Evolutionary conservation across 2,888 invertebrate species (phyloP), one percentile per base, ranked within the genome.

Genomic region (Sinodicranocentrus sp.): DNA sequence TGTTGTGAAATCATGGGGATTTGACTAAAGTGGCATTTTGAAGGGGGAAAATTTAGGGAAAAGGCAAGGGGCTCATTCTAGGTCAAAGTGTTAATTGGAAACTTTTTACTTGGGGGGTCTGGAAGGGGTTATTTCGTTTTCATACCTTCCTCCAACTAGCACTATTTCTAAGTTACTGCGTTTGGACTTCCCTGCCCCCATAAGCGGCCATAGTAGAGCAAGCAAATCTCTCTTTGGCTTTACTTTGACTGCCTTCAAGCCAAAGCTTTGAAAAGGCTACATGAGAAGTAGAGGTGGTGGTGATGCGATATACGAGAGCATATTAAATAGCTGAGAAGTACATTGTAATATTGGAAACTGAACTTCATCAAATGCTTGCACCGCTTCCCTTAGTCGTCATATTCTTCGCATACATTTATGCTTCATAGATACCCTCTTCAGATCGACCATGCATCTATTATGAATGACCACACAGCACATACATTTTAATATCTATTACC

Each of bases 151-250:
- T 52, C 65, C n/a, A 39, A 19, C 25, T 5, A n/a, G 39, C 17
- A 52, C 48, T 28, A 13, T 63, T 3, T 25, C 19, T 28, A 25
- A 52, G 8, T n/a, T 48, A 2, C 2, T 1, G 63, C 19, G 19
- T 57, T 65, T 75, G 75, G 75, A 28, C 75, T 52, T 33, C 52
- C 75, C 65, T 75, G 75, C 75, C 19, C 63, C 28, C 75, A 75
- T 75, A 75, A 52, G 52, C 63, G 13, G 65, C 75, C 75, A 63
- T 65, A 39, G 57, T 70, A 70, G 1, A 21, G 28, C 65, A 28
- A 2, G 33, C 39, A 65, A n/a, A 39, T 39, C n/a, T 52, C 52
- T 52, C 52, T 8, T 33, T 33, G 33, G 5, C 10, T n/a, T n/a
- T n/a, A n/a, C 1, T 52, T 19, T 70, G 33, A 54, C 54, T 70